A percentile compares a stretch with the other conserved stretches of the same genome.
phyloP scores from a whole-genome alignment of 2,797 vertebrate genomes.

The Melanotaenia maccullochi region DNA sequence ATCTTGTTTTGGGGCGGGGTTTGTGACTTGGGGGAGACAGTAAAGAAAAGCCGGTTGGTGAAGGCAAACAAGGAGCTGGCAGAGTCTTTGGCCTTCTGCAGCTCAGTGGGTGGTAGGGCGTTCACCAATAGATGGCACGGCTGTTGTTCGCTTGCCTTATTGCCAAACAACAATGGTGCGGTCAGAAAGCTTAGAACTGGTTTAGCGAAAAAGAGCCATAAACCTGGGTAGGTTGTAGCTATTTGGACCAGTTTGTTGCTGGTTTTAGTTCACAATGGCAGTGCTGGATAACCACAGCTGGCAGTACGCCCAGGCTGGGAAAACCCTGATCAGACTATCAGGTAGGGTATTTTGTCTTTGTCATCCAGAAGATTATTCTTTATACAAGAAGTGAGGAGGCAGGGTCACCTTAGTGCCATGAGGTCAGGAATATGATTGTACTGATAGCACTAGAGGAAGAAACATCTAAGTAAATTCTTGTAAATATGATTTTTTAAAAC shows the following conservation, averaged over 20 bases:
- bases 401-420: background rate
- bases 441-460: background rate
- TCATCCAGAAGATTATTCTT: slow-evolving; percentile 6
- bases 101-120: slow-evolving; percentile 68
- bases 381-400: background rate
- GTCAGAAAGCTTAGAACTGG: slow-evolving; percentile 24
- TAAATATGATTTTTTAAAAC: background rate
- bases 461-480: background rate
- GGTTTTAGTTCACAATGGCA: slow-evolving; percentile 67
- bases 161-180: slow-evolving; percentile 32
- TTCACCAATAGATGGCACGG: slow-evolving; percentile 56
- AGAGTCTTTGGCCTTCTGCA: slow-evolving; percentile 61
- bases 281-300: slow-evolving; percentile 83
- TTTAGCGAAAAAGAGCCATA: background rate
- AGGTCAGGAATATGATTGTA: background rate
- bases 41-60: slow-evolving; percentile 69
- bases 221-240: slow-evolving; percentile 10
- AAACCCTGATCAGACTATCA: slow-evolving; percentile 81
- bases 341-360: slow-evolving; percentile 63
- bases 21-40: slow-evolving; percentile 39
- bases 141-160: slow-evolving; percentile 47
- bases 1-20: slow-evolving; percentile 78
- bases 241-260: slow-evolving; percentile 17
- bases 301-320: slow-evolving; percentile 83
- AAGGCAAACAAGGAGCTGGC: slow-evolving; percentile 68